phyloP scores from a whole-genome alignment of 2,797 vertebrate species.

The Pangasius macronema region DNA sequence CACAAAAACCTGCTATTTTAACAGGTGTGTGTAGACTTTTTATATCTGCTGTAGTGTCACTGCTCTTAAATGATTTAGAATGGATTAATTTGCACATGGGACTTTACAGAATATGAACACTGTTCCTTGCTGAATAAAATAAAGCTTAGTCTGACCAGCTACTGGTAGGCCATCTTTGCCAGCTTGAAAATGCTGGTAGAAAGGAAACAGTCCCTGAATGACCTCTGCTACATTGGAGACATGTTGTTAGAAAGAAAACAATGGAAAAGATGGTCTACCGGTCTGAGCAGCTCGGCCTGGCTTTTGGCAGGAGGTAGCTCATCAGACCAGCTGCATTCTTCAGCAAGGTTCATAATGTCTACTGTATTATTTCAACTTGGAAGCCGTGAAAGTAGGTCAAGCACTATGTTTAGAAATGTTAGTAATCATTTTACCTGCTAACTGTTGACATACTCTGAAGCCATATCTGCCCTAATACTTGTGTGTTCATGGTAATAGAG shows the following conservation, averaged over 20 bases:
- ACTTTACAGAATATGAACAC: neutral
- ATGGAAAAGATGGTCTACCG: neutral
- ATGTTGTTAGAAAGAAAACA: neutral
- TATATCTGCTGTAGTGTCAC: no score
- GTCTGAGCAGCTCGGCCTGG: neutral
- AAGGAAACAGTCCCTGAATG: neutral
- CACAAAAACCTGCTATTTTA: no score
- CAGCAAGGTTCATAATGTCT: neutral
- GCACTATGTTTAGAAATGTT: neutral
- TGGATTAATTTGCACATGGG: neutral
- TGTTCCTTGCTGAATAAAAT: neutral
- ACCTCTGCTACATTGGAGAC: neutral
- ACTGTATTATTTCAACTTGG: neutral
- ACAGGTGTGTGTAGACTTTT: no score
- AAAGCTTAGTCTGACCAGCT: neutral
- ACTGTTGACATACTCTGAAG: neutral
- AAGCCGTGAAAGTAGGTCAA: neutral
- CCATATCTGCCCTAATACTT: neutral
- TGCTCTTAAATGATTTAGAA: neutral
- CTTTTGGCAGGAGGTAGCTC: neutral
- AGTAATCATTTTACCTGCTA: neutral
- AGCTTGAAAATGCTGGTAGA: neutral
- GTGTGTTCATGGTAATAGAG: neutral
- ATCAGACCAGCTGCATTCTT: neutral
- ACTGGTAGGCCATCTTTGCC: neutral